phyloP scores from a whole-genome alignment of 2,113 vertebrate species.

The Bujurquina vittata region DNA sequence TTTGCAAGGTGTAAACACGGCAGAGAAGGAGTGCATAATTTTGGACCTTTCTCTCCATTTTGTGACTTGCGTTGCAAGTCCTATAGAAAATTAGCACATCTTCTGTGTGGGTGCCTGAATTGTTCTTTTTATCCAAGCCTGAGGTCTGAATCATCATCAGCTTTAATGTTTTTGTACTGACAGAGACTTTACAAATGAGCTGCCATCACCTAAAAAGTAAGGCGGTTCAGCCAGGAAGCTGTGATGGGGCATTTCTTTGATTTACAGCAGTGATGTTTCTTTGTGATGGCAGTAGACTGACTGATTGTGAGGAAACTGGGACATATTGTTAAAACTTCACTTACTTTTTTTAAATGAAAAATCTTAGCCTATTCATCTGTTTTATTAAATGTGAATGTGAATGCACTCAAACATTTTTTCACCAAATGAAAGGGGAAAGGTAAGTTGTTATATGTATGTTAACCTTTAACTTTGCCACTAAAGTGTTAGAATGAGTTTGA shows the following conservation, averaged over 20 bases:
- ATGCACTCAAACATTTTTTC: neutral
- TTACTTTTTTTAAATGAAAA: neutral
- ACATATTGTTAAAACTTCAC: neutral
- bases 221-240: fast-evolving
- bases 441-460: neutral
- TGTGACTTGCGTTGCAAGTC: neutral
- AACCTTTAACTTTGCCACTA: neutral
- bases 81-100: neutral
- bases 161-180: neutral
- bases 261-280: neutral
- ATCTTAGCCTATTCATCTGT: neutral
- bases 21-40: neutral
- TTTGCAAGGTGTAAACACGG: neutral
- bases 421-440: neutral
- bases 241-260: neutral
- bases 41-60: neutral
- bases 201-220: neutral
- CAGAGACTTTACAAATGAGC: neutral
- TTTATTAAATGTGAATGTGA: neutral
- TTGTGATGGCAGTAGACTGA: neutral
- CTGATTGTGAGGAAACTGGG: neutral
- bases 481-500: neutral
- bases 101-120: neutral
- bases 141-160: neutral
- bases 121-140: neutral